A percentile compares a stretch with the other conserved stretches of the same genome.
These are phyloP conservation scores for Phylloscopus trochilus DNA, from an alignment of 2,113 vertebrate species.

Conservation along the genomic window DNA sequence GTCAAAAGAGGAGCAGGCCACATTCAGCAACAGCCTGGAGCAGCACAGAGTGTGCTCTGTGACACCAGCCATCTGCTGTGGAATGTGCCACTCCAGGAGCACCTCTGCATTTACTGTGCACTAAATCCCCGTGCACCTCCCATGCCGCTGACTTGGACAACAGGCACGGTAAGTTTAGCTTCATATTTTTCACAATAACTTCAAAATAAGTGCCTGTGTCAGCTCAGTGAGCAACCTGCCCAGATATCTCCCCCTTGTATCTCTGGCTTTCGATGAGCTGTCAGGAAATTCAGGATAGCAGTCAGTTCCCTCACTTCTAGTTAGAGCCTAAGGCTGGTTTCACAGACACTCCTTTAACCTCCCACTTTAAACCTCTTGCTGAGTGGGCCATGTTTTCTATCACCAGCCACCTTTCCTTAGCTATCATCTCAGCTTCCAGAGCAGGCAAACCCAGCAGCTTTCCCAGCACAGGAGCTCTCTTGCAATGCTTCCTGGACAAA, in stretches of 20 bases:
- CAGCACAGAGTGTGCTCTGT: not conserved
- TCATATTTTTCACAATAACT: not conserved
- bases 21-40: not conserved
- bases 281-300: not conserved
- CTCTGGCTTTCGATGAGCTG: not conserved
- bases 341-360: not conserved
- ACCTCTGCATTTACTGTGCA: not conserved
- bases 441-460: not conserved
- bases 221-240: not conserved
- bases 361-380: not conserved
- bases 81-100: not conserved
- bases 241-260: not conserved
- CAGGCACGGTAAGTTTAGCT: not conserved
- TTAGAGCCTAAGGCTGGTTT: not conserved
- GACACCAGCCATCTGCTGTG: not conserved
- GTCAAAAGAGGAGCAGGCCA: not conserved
- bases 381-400: not conserved
- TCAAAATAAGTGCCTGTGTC: not conserved
- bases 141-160: not conserved
- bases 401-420: constrained; percentile 1
- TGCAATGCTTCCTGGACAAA: not conserved
- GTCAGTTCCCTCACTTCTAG: not conserved
- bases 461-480: not conserved
- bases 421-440: not conserved
- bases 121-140: not conserved